phyloP scores from a whole-genome alignment of 2,113 vertebrate species.

The Okapia johnstoni region DNA sequence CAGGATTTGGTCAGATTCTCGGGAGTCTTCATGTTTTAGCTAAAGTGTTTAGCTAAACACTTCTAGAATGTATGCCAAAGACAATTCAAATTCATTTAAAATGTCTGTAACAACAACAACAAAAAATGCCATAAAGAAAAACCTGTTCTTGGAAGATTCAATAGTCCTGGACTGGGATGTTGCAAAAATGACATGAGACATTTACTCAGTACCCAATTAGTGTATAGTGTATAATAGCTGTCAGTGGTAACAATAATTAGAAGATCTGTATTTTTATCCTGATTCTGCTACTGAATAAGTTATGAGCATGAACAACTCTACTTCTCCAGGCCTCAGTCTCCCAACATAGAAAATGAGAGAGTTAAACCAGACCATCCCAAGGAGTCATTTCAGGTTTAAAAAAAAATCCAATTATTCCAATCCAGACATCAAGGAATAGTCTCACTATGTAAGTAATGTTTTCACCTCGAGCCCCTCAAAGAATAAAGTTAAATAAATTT shows the following conservation, averaged over 20 bases:
- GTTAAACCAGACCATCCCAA: not conserved
- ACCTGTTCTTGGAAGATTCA: not conserved
- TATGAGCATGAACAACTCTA: not conserved
- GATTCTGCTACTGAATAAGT: not conserved
- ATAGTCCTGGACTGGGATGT: not conserved
- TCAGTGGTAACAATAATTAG: not conserved
- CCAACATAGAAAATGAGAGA: not conserved
- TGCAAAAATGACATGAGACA: not conserved
- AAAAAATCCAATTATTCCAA: not conserved
- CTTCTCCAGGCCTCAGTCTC: not conserved
- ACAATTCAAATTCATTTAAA: not conserved
- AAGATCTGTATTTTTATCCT: not conserved
- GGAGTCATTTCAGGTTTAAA: not conserved
- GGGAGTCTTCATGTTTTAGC: not conserved
- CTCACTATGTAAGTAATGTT: not conserved
- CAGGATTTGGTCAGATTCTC: not conserved
- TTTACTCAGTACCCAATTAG: not conserved
- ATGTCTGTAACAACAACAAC: not conserved
- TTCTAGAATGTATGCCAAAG: not conserved
- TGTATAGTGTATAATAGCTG: not conserved
- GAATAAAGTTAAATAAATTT: conserved; percentile 15
- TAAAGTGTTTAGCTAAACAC: too few species aligned
- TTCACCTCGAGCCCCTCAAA: not conserved
- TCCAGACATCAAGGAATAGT: not conserved
- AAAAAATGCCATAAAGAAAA: not conserved